A percentile compares a stretch with the other conserved stretches of the same genome.
Evolutionary conservation across 2,797 vertebrate species (phyloP).

Genomic region (Discoglossus pictus): DNA sequence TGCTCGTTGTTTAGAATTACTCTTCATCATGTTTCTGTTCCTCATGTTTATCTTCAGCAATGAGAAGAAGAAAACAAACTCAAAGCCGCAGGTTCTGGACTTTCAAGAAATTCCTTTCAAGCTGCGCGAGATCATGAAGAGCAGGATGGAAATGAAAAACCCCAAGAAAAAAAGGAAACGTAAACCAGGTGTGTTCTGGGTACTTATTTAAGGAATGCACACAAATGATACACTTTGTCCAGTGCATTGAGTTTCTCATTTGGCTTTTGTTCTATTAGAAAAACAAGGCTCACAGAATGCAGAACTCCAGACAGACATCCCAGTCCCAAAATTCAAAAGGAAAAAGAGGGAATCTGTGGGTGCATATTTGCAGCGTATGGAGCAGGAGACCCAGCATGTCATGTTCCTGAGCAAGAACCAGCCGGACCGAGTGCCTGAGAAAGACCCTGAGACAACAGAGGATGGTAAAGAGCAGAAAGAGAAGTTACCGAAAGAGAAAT

Average conservation of each 20-base stretch:
- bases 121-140: constrained; percentile 89
- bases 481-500: constrained; percentile 65
- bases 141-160: constrained; percentile 77
- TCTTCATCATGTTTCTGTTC: too few species aligned
- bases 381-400: constrained; percentile 74
- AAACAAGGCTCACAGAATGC: constrained; percentile 40
- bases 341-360: constrained; percentile 68
- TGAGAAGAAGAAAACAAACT: constrained; percentile 68
- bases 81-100: constrained; percentile 67
- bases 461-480: constrained; percentile 42
- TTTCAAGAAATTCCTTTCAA: constrained; percentile 88
- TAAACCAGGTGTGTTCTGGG: constrained; percentile 5
- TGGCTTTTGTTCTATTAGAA: constrained; percentile 42
- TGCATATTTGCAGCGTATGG: constrained; percentile 80
- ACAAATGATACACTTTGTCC: too few species aligned
- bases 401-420: constrained; percentile 86
- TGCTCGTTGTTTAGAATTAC: too few species aligned
- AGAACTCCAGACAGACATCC: constrained; percentile 57
- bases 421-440: constrained; percentile 77
- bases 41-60: constrained; percentile 48
- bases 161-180: constrained; percentile 42
- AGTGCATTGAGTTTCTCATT: too few species aligned
- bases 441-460: constrained; percentile 55
- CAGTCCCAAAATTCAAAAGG: constrained; percentile 77
- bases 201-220: neutral